Evolutionary conservation across 2,113 vertebrate species (phyloP).

Genomic region (Phrynosoma blainvillii): DNA sequence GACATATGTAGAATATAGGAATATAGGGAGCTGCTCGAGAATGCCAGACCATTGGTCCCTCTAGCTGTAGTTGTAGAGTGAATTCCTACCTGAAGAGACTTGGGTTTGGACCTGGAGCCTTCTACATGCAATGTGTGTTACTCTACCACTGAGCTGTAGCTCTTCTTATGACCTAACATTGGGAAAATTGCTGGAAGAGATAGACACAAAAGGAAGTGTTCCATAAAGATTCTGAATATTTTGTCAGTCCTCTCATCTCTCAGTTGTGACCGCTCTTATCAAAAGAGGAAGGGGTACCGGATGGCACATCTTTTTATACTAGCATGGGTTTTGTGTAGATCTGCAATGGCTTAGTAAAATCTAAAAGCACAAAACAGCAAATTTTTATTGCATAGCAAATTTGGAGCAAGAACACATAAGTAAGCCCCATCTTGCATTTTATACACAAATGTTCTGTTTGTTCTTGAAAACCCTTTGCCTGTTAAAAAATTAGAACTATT

Average conservation of each 20-base stretch:
- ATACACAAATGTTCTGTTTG: neutral
- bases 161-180: neutral
- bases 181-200: neutral
- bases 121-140: neutral
- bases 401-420: neutral
- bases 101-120: too few species aligned
- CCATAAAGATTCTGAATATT: neutral
- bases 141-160: neutral
- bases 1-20: too few species aligned
- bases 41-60: neutral
- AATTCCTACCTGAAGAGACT: neutral
- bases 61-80: neutral
- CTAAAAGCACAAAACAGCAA: neutral
- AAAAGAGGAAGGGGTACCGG: neutral
- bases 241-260: neutral
- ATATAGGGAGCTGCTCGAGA: too few species aligned
- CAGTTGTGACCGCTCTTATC: neutral
- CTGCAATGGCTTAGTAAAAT: neutral
- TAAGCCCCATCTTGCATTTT: rapidly evolving
- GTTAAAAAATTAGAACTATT: rapidly evolving
- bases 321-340: neutral
- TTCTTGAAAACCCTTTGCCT: neutral
- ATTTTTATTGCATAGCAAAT: neutral
- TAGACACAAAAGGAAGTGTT: neutral
- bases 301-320: neutral